Conservation (phyloP, 2,797 vertebrate genomes). For the Poeciliopsis presidionis region DNA sequence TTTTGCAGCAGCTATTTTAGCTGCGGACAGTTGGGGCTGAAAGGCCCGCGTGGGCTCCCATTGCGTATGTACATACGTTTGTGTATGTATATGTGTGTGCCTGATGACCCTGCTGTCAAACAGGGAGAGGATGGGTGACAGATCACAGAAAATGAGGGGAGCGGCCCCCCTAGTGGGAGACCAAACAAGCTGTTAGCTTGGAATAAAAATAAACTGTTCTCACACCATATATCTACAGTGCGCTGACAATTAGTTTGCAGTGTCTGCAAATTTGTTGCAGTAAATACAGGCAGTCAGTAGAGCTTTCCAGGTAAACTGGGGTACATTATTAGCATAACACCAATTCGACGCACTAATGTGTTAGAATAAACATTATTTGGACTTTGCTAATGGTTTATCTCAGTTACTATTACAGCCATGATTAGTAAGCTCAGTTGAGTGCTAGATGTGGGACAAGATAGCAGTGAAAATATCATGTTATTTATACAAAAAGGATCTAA, state of each 20-base stretch:
- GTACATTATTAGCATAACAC: background rate
- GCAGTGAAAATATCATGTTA: background rate
- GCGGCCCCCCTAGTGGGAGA: conserved; percentile 62
- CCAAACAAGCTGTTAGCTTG: conserved; percentile 75
- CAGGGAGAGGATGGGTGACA: conserved; percentile 68
- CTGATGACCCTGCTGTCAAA: conserved; percentile 74
- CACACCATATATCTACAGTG: conserved; percentile 47
- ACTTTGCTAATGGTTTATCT: background rate
- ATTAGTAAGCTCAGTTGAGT: background rate
- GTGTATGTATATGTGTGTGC: conserved; percentile 23
- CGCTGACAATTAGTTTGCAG: conserved; percentile 27
- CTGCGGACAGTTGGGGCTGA: conserved; percentile 59
- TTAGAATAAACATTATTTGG: conserved; percentile 6
- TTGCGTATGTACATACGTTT: conserved; percentile 46
- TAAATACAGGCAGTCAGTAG: conserved; percentile 3
- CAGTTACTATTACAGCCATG: background rate
- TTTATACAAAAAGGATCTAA: background rate
- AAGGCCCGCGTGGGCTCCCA: conserved; percentile 52
- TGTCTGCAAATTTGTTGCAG: conserved; percentile 50
- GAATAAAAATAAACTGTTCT: conserved; percentile 76
- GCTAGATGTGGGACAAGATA: background rate
- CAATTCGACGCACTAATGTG: background rate
- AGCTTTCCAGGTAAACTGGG: conserved; percentile 5
- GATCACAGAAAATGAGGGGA: conserved; percentile 58
- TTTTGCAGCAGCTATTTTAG: conserved; percentile 78